These are phyloP conservation scores for Anoplolepis gracilipes DNA, from an alignment of 1,140 invertebrate genomes.

Conservation along the genomic window DNA sequence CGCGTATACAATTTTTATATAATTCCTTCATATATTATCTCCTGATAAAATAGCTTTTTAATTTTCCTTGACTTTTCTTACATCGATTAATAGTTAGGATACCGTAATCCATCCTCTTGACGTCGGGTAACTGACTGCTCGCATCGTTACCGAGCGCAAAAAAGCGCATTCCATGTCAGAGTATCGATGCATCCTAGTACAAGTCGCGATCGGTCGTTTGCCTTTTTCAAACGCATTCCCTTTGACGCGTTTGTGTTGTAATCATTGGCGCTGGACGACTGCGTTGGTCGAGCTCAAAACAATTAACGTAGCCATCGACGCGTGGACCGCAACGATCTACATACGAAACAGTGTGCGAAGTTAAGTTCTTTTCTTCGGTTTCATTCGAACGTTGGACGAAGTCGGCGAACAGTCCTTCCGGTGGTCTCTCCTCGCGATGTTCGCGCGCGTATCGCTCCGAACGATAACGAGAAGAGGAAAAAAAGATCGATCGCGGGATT, in stretches of 20 bases:
- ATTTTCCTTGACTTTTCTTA: neutral
- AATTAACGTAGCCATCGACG: constrained; percentile 83
- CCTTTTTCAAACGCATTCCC: constrained; percentile 30
- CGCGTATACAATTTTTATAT: no score
- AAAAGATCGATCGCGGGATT: neutral
- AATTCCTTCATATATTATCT: no score
- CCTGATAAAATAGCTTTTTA: neutral
- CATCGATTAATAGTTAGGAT: neutral
- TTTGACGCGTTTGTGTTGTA: constrained; percentile 66
- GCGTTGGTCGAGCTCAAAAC: constrained; percentile 70
- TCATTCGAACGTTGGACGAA: constrained; percentile 23
- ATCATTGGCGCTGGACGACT: constrained; percentile 62
- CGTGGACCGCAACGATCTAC: constrained; percentile 84
- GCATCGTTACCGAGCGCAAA: neutral
- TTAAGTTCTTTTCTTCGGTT: constrained; percentile 79
- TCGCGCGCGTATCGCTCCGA: constrained; percentile 29
- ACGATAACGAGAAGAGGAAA: neutral
- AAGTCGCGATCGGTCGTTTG: constrained; percentile 18
- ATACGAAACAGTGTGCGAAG: constrained; percentile 86
- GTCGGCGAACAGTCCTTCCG: constrained; percentile 56
- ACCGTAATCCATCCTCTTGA: constrained; percentile 17
- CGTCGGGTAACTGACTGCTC: neutral
- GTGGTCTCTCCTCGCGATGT: constrained; percentile 61
- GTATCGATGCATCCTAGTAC: neutral
- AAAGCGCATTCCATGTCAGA: constrained; percentile 19